A percentile compares a stretch with the other conserved stretches of the same genome.
These are phyloP conservation scores for Panonychus citri DNA, from an alignment of 1,140 invertebrate species.

Conservation along the genomic window DNA sequence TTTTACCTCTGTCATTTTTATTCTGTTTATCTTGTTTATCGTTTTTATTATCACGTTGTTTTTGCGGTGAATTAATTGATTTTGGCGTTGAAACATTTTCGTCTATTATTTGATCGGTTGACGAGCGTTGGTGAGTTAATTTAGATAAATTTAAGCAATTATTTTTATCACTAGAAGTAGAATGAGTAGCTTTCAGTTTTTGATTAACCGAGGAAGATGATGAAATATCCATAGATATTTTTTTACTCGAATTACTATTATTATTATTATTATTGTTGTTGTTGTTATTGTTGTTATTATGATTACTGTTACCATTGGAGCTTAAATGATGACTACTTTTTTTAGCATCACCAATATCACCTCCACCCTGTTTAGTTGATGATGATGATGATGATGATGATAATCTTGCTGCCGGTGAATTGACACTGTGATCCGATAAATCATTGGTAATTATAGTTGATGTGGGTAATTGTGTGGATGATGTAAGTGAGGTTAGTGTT, in stretches of 20 bases:
- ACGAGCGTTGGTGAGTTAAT: background rate
- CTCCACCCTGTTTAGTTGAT: no score
- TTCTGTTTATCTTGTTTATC: no score
- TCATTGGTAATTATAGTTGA: background rate
- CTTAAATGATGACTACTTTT: no score
- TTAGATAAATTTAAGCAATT: background rate
- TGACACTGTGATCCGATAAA: background rate
- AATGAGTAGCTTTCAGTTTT: background rate
- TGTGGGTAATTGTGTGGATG: background rate
- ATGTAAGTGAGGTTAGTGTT: background rate
- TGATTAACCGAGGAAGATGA: background rate
- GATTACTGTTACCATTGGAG: no score
- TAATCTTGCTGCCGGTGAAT: background rate
- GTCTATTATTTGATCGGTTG: background rate
- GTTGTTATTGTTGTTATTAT: no score
- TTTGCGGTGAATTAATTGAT: background rate
- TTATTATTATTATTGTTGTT: no score
- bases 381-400: no score
- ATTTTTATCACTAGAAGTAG: background rate
- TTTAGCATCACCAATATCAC: no score
- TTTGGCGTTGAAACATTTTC: background rate
- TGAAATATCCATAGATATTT: no score
- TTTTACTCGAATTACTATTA: background rate
- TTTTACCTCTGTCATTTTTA: constrained; percentile 15
- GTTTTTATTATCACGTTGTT: constrained; percentile 5